Base-by-base conservation (phyloP, 2,113 vertebrate species). In the Heterotis niloticus region DNA sequence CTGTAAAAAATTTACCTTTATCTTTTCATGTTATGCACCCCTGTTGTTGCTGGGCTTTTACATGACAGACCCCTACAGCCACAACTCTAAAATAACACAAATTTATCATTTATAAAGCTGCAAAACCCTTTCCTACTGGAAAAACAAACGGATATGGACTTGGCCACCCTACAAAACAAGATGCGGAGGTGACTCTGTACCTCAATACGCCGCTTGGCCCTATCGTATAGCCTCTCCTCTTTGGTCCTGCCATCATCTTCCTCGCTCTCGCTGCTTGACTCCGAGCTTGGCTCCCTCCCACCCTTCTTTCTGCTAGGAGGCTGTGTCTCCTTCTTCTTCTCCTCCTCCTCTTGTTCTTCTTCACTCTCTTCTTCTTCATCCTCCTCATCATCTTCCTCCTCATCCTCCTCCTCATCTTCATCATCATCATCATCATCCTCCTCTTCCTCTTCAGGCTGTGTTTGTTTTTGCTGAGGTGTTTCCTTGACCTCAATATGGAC, bases 401-500 rank as follows among this genome's bases (percentile, higher is more conserved):
- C 87, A 0, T 86, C 88, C 0, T 87, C 86, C 0, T 90, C 94
- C 0, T 92, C 92, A 0, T 90, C 89, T 0, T 90, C 89, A 0
- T 90, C 89, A 0, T 96, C 95, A 0, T 95, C 93, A 65, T 82
- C 91, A 0, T 92, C 94, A 44, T 94, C 95, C 0, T 95, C 94
- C 1, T 95, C 94, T 0, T 94, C 93, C 0, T 96, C 93, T 90
- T 67, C 85, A 86, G 0, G 92, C 93, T 0, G 89, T 67, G 29
- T 91, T 91, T 1, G 93, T 90, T 18, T 90, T 82, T 12, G 91
- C 82, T 88, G 89, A 1, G 86, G 77, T 0, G 91, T 89, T 81
- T 96, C 96, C 86, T 98, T 96, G 77, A 98, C 95, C 90, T 97
- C 96, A 79, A 99, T 98, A 87, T 96, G 97, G 66, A 98, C 90